Percentiles rank a stretch among this genome's conserved stretches.
Evolutionary conservation across 2,888 invertebrate species (phyloP).

Genomic region (Zonitis immaculata): DNA sequence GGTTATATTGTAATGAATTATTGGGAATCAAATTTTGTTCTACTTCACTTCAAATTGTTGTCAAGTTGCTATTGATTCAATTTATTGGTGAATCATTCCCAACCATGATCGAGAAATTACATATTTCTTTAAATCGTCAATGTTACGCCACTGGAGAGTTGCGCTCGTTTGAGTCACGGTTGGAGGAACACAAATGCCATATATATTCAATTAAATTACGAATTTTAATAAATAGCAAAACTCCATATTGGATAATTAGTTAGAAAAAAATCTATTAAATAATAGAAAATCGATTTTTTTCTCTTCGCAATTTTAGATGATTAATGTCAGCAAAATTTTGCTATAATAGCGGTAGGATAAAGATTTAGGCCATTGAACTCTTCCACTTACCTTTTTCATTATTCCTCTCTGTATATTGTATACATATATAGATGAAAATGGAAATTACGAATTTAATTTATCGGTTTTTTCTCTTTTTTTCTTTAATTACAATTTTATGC

Average conservation of each 20-base stretch:
- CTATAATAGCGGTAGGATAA: not conserved
- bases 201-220: not conserved
- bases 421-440: constrained; percentile 19
- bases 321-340: not conserved
- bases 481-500: not conserved
- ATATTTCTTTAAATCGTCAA: no score
- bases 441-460: constrained; percentile 11
- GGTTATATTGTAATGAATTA: no score
- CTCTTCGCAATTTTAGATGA: no score
- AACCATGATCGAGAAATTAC: no score
- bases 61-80: no score
- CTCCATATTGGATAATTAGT: no score
- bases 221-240: not conserved
- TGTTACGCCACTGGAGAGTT: not conserved
- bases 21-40: no score
- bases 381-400: not conserved
- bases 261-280: not conserved
- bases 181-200: not conserved
- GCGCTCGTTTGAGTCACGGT: constrained; percentile 1
- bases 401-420: no score
- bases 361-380: constrained; percentile 15
- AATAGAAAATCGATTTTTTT: not conserved
- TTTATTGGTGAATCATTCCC: no score
- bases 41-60: no score
- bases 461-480: not conserved